Conservation (phyloP, 2,113 vertebrate genomes). For the Tragelaphus buxtoni region DNA sequence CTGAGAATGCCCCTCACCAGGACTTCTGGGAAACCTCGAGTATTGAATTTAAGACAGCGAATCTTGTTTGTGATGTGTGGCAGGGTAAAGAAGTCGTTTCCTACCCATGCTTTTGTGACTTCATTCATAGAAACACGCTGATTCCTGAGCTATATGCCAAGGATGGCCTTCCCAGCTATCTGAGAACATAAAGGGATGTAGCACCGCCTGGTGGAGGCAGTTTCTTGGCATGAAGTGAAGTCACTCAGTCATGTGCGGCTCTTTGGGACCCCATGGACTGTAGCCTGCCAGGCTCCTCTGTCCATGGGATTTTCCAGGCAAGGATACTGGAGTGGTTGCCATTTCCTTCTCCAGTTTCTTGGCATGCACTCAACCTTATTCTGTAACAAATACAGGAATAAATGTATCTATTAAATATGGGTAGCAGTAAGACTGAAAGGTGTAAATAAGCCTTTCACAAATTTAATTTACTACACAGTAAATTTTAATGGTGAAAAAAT, state of each 20-base stretch:
- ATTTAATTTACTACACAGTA: neutral
- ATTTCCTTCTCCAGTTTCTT: neutral
- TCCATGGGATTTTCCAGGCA: neutral
- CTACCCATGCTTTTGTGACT: neutral
- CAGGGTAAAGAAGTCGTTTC: slow-evolving; percentile 28
- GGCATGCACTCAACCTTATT: neutral
- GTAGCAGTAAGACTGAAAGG: neutral
- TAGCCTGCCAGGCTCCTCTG: neutral
- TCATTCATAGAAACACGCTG: slow-evolving; percentile 43
- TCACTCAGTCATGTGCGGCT: neutral
- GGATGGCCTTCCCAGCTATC: too few species aligned
- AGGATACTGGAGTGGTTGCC: neutral
- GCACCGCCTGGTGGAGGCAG: slow-evolving; percentile 48
- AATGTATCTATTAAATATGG: neutral
- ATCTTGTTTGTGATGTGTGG: slow-evolving; percentile 9
- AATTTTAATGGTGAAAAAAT: slow-evolving; percentile 18
- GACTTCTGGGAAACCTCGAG: slow-evolving; percentile 21
- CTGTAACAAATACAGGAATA: neutral
- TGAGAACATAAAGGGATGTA: neutral
- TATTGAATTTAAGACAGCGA: slow-evolving; percentile 25
- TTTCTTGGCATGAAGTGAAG: neutral
- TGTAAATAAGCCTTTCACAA: neutral
- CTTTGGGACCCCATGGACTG: neutral
- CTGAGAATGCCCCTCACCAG: slow-evolving; percentile 46
- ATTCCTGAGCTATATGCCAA: neutral